phyloP scores from a whole-genome alignment of 1,140 invertebrate genomes.

The Tenebrio molitor region DNA sequence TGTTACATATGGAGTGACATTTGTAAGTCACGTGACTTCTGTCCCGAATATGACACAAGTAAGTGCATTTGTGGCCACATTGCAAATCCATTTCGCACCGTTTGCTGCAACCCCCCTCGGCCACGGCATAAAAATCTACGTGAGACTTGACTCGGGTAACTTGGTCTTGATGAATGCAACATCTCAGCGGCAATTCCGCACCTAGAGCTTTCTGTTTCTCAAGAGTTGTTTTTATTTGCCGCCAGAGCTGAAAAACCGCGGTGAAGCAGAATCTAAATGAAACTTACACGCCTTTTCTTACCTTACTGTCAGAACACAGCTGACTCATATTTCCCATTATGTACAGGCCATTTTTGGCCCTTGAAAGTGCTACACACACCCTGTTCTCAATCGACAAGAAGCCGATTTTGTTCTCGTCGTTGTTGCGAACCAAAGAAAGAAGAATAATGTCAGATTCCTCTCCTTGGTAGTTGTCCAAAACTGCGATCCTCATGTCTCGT shows the following conservation, averaged over 20 bases:
- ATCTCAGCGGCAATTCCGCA: conserved; percentile 66
- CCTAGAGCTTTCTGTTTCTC: conserved; percentile 67
- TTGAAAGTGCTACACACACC: conserved; percentile 86
- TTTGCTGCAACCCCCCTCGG: conserved; percentile 69
- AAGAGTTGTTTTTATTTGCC: conserved; percentile 68
- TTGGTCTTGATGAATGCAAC: conserved; percentile 67
- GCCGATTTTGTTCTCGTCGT: conserved; percentile 77
- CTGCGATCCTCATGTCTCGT: conserved; percentile 72
- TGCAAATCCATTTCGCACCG: conserved; percentile 65
- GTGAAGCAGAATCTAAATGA: too few species aligned
- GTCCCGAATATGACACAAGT: conserved; percentile 70
- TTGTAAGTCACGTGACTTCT: conserved; percentile 65
- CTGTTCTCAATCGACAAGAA: conserved; percentile 84
- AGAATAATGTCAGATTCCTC: conserved; percentile 89
- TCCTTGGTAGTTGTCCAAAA: conserved; percentile 89
- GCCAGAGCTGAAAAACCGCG: conserved; percentile 69
- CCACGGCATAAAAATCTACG: conserved; percentile 67
- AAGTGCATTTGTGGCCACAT: conserved; percentile 73
- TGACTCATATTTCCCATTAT: conserved; percentile 70
- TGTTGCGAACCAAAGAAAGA: conserved; percentile 85
- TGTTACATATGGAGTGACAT: conserved; percentile 66
- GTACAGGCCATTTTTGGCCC: conserved; percentile 81
- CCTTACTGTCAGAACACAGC: conserved; percentile 56
- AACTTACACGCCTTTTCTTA: too few species aligned
- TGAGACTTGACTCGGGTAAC: conserved; percentile 58